Conservation (phyloP, 2,797 vertebrate genomes). For the Arremon brunneinucha region DNA sequence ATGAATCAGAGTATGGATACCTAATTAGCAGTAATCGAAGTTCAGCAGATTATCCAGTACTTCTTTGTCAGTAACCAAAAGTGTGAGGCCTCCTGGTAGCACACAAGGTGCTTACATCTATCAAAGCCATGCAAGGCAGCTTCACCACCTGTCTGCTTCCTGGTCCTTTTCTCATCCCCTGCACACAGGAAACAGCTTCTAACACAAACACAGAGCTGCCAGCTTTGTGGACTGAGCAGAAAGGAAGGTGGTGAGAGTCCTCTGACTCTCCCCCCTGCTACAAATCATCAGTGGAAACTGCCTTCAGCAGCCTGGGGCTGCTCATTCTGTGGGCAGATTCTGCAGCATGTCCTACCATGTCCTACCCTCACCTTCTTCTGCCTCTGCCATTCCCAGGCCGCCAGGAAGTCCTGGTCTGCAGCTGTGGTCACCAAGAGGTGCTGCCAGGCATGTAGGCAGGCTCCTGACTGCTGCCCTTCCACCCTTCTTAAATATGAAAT, state of each 20-base stretch:
- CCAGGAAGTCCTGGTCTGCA: neutral
- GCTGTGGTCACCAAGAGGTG: neutral
- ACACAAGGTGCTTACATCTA: fast-evolving
- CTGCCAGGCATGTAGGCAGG: neutral
- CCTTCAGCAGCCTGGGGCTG: neutral
- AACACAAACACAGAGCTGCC: neutral
- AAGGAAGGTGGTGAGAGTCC: neutral
- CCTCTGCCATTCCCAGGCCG: neutral
- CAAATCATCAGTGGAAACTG: neutral
- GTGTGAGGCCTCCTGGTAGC: neutral
- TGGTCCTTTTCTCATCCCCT: neutral
- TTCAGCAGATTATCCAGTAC: neutral
- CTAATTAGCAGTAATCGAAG: neutral
- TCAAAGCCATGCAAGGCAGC: neutral
- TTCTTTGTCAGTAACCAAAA: neutral
- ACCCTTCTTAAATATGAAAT: neutral
- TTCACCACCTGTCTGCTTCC: neutral
- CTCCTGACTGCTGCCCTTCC: neutral
- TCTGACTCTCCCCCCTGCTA: neutral
- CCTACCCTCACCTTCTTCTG: neutral
- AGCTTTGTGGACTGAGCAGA: neutral
- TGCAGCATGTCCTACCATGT: neutral
- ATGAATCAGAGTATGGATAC: neutral
- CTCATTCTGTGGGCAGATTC: fast-evolving
- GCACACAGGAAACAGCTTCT: neutral